These are phyloP conservation scores for Eolophus roseicapilla DNA, from an alignment of 2,113 vertebrate species.

Conservation along the genomic window DNA sequence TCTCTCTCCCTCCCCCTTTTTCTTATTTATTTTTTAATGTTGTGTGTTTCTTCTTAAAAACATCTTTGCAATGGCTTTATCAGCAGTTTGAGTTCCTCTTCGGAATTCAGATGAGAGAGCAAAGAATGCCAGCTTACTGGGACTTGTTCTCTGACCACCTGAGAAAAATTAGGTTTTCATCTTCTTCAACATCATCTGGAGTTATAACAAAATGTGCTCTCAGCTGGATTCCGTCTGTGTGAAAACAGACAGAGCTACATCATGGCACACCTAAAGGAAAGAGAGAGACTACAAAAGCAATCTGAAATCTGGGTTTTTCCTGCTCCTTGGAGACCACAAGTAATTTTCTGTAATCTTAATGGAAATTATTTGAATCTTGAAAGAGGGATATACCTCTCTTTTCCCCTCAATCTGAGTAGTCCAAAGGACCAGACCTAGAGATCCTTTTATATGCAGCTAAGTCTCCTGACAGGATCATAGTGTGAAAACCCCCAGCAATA, in stretches of 20 bases:
- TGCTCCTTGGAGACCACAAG: background rate
- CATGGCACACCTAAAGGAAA: conserved; percentile 17
- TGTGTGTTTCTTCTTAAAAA: background rate
- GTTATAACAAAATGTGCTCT: conserved; percentile 33
- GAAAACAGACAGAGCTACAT: conserved; percentile 4
- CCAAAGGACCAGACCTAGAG: background rate
- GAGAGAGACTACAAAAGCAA: background rate
- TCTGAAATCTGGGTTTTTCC: background rate
- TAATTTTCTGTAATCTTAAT: conserved; percentile 12
- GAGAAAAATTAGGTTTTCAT: conserved; percentile 34
- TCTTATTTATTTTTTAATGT: background rate
- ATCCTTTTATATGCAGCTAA: background rate
- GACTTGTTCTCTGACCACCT: conserved; percentile 12
- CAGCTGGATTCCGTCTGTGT: conserved; percentile 41
- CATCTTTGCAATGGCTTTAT: background rate
- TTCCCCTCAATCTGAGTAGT: background rate
- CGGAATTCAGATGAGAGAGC: background rate
- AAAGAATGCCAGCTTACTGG: background rate
- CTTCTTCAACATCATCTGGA: conserved; percentile 21
- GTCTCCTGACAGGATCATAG: background rate
- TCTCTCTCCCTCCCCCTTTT: background rate
- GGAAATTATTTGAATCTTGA: background rate
- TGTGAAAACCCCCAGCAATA: background rate
- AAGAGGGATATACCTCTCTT: background rate
- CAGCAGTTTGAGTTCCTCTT: conserved; percentile 9